Evolutionary conservation across 2,113 vertebrate genomes (phyloP).

Genomic region (Lophura nycthemera): DNA sequence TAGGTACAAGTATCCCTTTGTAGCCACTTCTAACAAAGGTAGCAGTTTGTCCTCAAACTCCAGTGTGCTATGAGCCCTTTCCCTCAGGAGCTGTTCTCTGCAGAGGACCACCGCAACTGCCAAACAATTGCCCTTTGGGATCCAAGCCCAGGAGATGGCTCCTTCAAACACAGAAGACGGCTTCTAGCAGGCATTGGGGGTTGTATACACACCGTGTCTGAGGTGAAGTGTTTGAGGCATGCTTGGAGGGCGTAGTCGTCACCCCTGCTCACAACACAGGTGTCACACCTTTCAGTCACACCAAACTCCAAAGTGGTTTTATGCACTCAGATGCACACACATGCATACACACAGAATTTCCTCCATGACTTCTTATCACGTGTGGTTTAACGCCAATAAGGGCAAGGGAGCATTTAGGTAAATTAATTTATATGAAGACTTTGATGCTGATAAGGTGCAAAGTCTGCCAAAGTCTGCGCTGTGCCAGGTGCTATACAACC

Average conservation of each 20-base stretch:
- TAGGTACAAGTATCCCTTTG: background rate
- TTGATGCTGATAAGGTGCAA: background rate
- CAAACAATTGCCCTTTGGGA: background rate
- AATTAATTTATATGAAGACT: background rate
- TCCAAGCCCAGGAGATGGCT: background rate
- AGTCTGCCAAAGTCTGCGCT: background rate
- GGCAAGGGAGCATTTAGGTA: background rate
- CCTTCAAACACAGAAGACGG: background rate
- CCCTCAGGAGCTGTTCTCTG: background rate
- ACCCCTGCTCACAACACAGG: background rate
- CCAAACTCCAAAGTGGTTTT: background rate
- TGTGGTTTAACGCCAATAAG: background rate
- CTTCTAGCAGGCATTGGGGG: background rate
- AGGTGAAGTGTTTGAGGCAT: background rate
- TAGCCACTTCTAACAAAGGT: background rate
- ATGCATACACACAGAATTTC: background rate
- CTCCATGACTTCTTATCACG: background rate
- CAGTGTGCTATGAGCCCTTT: background rate
- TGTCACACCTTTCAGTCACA: background rate
- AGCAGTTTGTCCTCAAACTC: background rate
- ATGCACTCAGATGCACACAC: background rate
- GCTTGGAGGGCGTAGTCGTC: background rate
- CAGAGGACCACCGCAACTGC: background rate
- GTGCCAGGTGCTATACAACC: background rate
- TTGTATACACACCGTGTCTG: fast-evolving